A percentile compares a stretch with the other conserved stretches of the same genome.
These are phyloP conservation scores for Polypterus senegalus DNA, from an alignment of 2,113 vertebrate genomes.

Conservation along the genomic window DNA sequence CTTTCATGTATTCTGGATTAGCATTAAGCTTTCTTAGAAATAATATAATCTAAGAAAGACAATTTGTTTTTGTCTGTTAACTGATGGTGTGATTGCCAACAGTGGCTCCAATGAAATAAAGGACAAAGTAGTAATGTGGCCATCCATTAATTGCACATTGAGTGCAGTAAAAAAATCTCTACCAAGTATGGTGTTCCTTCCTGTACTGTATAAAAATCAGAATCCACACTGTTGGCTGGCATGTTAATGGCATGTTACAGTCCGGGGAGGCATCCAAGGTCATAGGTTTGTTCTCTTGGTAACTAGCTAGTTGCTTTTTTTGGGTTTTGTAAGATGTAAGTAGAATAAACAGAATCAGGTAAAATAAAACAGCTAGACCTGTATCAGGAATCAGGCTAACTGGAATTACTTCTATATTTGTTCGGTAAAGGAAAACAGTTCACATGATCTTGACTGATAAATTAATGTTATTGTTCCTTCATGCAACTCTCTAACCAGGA, in stretches of 20 bases:
- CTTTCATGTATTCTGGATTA: too few species aligned
- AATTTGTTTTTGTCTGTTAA: too few species aligned
- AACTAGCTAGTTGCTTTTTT: too few species aligned
- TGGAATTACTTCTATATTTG: background rate
- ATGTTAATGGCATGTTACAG: background rate
- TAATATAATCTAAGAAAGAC: too few species aligned
- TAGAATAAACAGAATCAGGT: background rate
- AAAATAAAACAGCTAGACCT: constrained; percentile 2
- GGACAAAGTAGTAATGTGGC: too few species aligned
- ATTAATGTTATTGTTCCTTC: background rate
- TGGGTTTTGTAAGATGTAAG: background rate
- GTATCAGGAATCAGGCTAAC: background rate
- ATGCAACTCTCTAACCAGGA: background rate
- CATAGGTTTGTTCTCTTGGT: too few species aligned
- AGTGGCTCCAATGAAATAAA: too few species aligned
- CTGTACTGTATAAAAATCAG: background rate
- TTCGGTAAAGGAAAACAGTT: background rate
- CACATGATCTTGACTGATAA: constrained; percentile 2
- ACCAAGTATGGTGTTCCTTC: too few species aligned
- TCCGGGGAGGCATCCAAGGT: background rate
- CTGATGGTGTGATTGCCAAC: too few species aligned
- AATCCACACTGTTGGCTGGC: background rate
- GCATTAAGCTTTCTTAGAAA: too few species aligned
- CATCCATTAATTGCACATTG: too few species aligned
- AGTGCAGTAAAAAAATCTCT: too few species aligned